phyloP scores from a whole-genome alignment of 1,140 invertebrate species.

The Zaprionus ghesquierei region DNA sequence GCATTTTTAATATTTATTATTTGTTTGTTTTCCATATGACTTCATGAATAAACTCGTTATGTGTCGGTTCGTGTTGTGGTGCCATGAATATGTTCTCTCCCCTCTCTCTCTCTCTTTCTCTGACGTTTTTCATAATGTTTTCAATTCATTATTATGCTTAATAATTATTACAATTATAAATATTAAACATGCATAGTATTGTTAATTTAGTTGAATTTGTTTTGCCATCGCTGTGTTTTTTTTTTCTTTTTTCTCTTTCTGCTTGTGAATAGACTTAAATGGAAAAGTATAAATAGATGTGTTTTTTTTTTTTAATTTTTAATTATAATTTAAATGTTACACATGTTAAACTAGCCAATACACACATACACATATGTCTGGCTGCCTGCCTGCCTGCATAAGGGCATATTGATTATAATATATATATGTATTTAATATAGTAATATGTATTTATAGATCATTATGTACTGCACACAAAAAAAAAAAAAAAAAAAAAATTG shows the following conservation, averaged over 20 bases:
- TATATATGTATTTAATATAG: neutral
- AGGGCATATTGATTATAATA: neutral
- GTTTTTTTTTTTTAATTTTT: constrained; percentile 25
- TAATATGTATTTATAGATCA: constrained; percentile 6
- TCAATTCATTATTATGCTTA: constrained; percentile 38
- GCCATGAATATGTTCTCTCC: constrained; percentile 41
- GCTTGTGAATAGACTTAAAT: constrained; percentile 53
- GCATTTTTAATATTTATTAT: constrained; percentile 52
- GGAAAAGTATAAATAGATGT: constrained; percentile 66
- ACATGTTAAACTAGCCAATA: constrained; percentile 41
- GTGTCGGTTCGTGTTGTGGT: neutral
- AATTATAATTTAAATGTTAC: constrained; percentile 38
- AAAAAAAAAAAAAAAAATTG: constrained; percentile 21
- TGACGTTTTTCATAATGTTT: constrained; percentile 22
- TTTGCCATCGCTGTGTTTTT: constrained; percentile 18
- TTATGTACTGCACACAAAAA: constrained; percentile 13
- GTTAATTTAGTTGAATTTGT: constrained; percentile 65
- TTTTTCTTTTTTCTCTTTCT: too few species aligned
- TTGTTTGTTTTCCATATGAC: constrained; percentile 28
- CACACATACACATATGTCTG: constrained; percentile 5
- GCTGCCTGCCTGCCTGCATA: neutral
- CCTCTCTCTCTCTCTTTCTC: too few species aligned
- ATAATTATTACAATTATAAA: constrained; percentile 73
- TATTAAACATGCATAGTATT: constrained; percentile 76
- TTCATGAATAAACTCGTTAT: constrained; percentile 63